Base-by-base conservation (phyloP, 1,140 invertebrate genomes). In the Epicauta chinensis region DNA sequence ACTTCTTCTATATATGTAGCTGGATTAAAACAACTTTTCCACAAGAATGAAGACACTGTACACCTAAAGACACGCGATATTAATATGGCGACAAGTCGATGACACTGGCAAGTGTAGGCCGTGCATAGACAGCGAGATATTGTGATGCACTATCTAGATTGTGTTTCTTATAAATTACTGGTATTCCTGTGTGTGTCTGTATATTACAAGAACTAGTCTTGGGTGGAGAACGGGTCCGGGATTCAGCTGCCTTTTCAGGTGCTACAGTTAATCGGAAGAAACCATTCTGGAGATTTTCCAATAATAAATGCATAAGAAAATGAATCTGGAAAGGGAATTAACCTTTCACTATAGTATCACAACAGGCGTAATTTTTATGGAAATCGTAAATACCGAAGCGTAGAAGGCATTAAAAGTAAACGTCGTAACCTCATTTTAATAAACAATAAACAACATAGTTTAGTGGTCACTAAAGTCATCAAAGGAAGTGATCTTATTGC, bases 1-100 rank as follows among this genome's bases (percentile, higher is more conserved):
- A 44, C 59, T 39, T 59, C 59, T 59, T 57, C 61, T 61, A 61
- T 61, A 63, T 61, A 59, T 59, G 61, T 63, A 59, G 53, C 55
- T 46, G 49, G 51, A 63, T 61, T 59, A 61, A 59, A 62, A 58
- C 53, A 47, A 58, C 60, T 58, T 57, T 62, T 64, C 58, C 55
- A 58, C 56, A 61, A 60, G 56, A 62, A 56, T 59, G 59, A 59
- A 62, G 53, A 59, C 55, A 55, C 58, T 59, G 56, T 58, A 61
- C 60, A 60, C 46, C 49, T 60, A 56, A 58, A 56, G 63, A 63
- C 58, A 63, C 61, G 58, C 60, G 62, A 65, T 67, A 67, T 67
- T 67, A 67, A 67, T 64, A 67, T 63, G 55, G 63, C 58, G 60
- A 65, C 63, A 61, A 65, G 61, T 62, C 63, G 61, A 65, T 65